These are phyloP conservation scores for Thalassaphorura encarpata DNA, from an alignment of 1,140 invertebrate genomes.

Conservation along the genomic window DNA sequence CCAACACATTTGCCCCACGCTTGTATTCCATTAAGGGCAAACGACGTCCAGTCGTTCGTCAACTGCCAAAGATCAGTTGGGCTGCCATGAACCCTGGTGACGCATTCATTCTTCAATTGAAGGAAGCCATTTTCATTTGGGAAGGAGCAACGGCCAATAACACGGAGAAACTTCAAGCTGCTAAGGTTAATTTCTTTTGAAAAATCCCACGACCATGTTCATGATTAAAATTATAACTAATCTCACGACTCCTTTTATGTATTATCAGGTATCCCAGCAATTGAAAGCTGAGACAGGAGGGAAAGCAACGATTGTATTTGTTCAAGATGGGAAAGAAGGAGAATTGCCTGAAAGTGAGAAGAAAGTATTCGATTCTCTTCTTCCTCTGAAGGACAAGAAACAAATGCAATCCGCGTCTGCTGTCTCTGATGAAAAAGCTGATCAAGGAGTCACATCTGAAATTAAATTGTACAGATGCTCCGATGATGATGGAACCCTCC, in stretches of 20 bases:
- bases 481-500: slow-evolving; percentile 67
- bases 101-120: slow-evolving; percentile 70
- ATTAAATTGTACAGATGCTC: slow-evolving; percentile 59
- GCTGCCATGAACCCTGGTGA: slow-evolving; percentile 72
- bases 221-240: not conserved
- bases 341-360: slow-evolving; percentile 53
- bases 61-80: slow-evolving; percentile 63
- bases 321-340: slow-evolving; percentile 78
- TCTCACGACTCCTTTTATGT: not conserved
- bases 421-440: slow-evolving; percentile 36
- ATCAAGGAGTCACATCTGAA: slow-evolving; percentile 37
- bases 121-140: slow-evolving; percentile 63
- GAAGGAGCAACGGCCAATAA: slow-evolving; percentile 61
- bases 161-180: slow-evolving; percentile 54
- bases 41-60: slow-evolving; percentile 51
- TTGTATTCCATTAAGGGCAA: slow-evolving; percentile 63
- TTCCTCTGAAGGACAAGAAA: slow-evolving; percentile 50
- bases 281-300: slow-evolving; percentile 39
- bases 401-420: slow-evolving; percentile 25
- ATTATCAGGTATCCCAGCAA: slow-evolving; percentile 37
- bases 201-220: too few species aligned
- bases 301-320: slow-evolving; percentile 53
- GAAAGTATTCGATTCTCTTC: slow-evolving; percentile 53
- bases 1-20: slow-evolving; percentile 43
- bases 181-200: slow-evolving; percentile 33